Base-by-base conservation (phyloP, 2,888 invertebrate species). In the Pachliopta kotzebuea region DNA sequence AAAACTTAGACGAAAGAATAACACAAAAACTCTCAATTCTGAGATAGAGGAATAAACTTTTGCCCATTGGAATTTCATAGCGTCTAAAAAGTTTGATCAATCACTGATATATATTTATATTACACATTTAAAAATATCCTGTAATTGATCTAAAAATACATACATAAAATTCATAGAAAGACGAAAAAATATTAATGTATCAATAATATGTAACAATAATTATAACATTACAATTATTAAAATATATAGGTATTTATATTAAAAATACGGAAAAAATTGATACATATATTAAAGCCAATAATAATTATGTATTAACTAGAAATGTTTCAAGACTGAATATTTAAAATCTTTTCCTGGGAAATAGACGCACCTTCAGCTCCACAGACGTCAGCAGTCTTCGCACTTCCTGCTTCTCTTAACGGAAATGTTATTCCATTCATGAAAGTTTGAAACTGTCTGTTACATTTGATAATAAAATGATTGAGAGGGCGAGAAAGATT, bases 11-110 rank as follows among this genome's bases (percentile, higher is more conserved):
- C 69, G 31, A 53, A 56, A 71, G 70, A 69, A 74, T 71, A 72
- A 71, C 20, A 65, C 58, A 77, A 76, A 72, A 71, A 68, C 70
- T 68, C 71, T 71, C 73, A 74, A 75, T 76, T 71, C 72, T 72
- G 66, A 76, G 71, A 45, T n/a, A n/a, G 6, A n/a, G 45, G 45
- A 45, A 45, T 45, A 6, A n/a, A 45, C n/a, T n/a, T 45, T 45
- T 45, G 45, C n/a, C 7, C 6, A 45, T 4, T 18, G 45, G n/a
- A n/a, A n/a, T 45, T 45, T 45, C 18, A 1, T 6, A 45, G 45
- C n/a, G n/a, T n/a, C 18, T 8, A 45, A 45, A 45, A 45, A 45
- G 45, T 45, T 45, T 18, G n/a, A 45, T 8, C 18, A 45, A n/a
- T 45, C 45, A 4, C 45, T n/a, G n/a, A 37, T n/a, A 45, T n/a